phyloP scores from a whole-genome alignment of 2,888 invertebrate genomes.

The Teleogryllus oceanicus region DNA sequence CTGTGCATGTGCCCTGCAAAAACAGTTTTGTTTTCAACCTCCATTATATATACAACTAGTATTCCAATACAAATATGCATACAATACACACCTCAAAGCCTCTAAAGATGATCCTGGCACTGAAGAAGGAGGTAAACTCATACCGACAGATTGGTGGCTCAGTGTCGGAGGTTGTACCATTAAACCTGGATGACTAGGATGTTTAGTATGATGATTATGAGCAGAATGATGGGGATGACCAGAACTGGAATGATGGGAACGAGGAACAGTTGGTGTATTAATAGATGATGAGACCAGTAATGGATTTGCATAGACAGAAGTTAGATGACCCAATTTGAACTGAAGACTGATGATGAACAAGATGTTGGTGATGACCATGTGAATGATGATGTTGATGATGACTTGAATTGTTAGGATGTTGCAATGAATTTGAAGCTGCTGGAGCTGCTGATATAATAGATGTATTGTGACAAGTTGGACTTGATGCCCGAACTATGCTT shows the following conservation, averaged over 20 bases:
- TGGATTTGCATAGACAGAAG: constrained; percentile 23
- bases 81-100: constrained; percentile 51
- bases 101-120: constrained; percentile 65
- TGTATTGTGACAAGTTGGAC: constrained; percentile 51
- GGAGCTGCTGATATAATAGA: constrained; percentile 54
- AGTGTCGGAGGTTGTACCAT: constrained; percentile 62
- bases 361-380: constrained; percentile 33
- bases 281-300: constrained; percentile 1
- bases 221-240: constrained; percentile 67
- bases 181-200: constrained; percentile 34
- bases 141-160: constrained; percentile 53
- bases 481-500: constrained; percentile 27
- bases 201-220: constrained; percentile 39
- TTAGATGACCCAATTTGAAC: constrained; percentile 21
- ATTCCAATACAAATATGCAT: neutral
- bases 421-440: constrained; percentile 50
- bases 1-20: constrained; percentile 64
- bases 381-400: constrained; percentile 49
- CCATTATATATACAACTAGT: neutral
- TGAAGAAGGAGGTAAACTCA: constrained; percentile 40
- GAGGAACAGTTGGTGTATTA: constrained; percentile 25
- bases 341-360: constrained; percentile 27
- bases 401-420: constrained; percentile 55
- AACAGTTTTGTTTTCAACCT: neutral
- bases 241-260: constrained; percentile 41